These are phyloP conservation scores for Drosophila nikananu DNA, from an alignment of 1,140 invertebrate species.

Conservation along the genomic window DNA sequence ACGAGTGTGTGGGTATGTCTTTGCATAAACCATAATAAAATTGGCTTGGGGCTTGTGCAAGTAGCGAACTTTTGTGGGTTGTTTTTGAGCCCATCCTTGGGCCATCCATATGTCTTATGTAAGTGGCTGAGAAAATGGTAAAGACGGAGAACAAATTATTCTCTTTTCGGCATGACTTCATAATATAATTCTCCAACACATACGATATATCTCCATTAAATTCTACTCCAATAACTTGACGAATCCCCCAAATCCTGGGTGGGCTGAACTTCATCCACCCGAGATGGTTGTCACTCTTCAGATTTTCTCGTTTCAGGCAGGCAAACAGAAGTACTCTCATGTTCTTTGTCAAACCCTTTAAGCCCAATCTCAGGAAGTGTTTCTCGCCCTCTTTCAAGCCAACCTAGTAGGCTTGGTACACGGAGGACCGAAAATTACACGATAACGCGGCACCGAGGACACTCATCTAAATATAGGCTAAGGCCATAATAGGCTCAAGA, in stretches of 20 bases:
- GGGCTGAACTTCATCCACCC: slow-evolving; percentile 2
- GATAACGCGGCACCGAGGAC: slow-evolving; percentile 52
- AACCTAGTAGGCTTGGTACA: slow-evolving; percentile 41
- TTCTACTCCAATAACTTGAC: slow-evolving; percentile 5
- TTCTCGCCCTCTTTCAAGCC: slow-evolving; percentile 44
- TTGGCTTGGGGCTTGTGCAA: slow-evolving; percentile 10
- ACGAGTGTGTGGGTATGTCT: slow-evolving; percentile 7
- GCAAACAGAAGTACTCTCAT: slow-evolving; percentile 10
- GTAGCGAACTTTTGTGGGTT: slow-evolving; percentile 15
- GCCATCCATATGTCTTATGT: slow-evolving; percentile 22
- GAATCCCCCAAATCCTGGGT: not conserved
- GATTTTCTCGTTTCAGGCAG: not conserved
- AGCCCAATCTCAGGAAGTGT: slow-evolving; percentile 40
- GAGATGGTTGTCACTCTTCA: slow-evolving; percentile 10
- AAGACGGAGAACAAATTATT: not conserved
- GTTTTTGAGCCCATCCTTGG: not conserved
- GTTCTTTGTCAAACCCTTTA: slow-evolving; percentile 35
- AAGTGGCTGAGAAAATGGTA: slow-evolving; percentile 11
- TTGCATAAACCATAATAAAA: slow-evolving; percentile 37
- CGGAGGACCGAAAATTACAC: slow-evolving; percentile 58
- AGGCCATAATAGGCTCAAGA: slow-evolving; percentile 78
- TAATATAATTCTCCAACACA: not conserved
- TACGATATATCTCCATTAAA: not conserved
- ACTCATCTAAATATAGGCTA: slow-evolving; percentile 50
- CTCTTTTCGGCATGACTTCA: not conserved